Evolutionary conservation across 2,888 invertebrate species (phyloP), one percentile per base, ranked within the genome.

Genomic region (Cerastis leucographa): DNA sequence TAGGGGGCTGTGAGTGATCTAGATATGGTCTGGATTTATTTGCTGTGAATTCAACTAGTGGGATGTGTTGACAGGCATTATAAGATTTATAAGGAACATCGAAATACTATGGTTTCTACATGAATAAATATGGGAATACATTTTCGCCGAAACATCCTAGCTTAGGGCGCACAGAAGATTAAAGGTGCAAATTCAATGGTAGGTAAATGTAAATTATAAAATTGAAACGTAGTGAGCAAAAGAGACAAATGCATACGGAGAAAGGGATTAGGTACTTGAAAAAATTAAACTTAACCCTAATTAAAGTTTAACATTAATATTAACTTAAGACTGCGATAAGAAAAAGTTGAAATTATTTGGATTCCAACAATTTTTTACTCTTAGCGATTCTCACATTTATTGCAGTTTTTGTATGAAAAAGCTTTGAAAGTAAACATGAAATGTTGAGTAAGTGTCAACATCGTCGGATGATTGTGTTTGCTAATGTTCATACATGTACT

Each of bases 1-100:
- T 84, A 74, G 35, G 29, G 54, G n/a, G 74, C 66, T 76, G 84
- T 73, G 78, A 87, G 71, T 76, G 81, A 78, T 84, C 78, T 76
- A 67, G 85, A 76, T 76, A 17, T 40, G 4, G 25, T 62, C n/a
- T 11, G 40, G 62, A 68, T 77, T 73, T 76, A 76, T 75, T 51
- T 17, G 19, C 54, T 59, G 74, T 64, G 70, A 44, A 71, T 42
- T 54, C 2, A 44, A 25, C n/a, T 68, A 44, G 40, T 71, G 14
- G 25, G 17, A 44, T 42, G 59, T 80, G 59, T 68, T 71, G 66
- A 44, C 42, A 25, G 54, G n/a, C 64, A 74, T 12, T 29, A 11
- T n/a, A 11, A 12, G 7, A 49, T 71, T 9, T 29, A 11, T n/a
- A 11, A 12, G 9, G 49, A 25, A 35, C 56, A 54, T 73, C 14